Conservation (phyloP, 2,797 vertebrate species). For the Microhierax caerulescens region DNA sequence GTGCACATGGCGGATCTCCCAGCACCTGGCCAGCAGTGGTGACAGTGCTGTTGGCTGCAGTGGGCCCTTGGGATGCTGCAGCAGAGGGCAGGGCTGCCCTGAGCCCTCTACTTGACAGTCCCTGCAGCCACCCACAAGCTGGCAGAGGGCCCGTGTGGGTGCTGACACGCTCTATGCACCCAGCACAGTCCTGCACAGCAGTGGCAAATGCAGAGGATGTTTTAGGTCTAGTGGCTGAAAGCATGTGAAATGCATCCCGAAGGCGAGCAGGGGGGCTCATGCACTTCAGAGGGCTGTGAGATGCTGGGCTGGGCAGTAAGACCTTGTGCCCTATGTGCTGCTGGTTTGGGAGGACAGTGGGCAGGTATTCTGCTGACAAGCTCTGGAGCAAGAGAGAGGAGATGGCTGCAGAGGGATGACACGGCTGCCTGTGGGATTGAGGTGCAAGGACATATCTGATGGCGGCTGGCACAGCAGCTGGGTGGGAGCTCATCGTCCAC, state of each 20-base stretch:
- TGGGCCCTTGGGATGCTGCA: neutral
- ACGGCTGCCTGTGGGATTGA: accelerated
- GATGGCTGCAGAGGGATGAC: accelerated
- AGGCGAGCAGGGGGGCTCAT: neutral
- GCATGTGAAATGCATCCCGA: neutral
- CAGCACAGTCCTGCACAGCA: neutral
- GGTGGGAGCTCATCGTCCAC: neutral
- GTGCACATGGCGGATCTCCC: neutral
- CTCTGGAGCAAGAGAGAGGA: neutral
- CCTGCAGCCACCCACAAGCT: accelerated
- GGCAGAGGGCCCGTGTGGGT: accelerated
- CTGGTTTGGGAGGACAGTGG: neutral
- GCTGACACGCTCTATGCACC: neutral
- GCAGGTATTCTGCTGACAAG: neutral
- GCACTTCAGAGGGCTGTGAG: neutral
- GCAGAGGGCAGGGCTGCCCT: neutral
- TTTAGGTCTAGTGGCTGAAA: neutral
- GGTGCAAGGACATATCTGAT: no score
- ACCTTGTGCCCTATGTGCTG: neutral
- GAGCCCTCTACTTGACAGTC: neutral
- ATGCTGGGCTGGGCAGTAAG: neutral
- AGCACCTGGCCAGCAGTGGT: neutral
- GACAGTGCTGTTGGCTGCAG: neutral
- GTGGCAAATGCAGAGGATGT: accelerated
- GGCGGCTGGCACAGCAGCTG: neutral